Conservation (phyloP, 2,888 invertebrate genomes). For the Zootermopsis nevadensis region DNA sequence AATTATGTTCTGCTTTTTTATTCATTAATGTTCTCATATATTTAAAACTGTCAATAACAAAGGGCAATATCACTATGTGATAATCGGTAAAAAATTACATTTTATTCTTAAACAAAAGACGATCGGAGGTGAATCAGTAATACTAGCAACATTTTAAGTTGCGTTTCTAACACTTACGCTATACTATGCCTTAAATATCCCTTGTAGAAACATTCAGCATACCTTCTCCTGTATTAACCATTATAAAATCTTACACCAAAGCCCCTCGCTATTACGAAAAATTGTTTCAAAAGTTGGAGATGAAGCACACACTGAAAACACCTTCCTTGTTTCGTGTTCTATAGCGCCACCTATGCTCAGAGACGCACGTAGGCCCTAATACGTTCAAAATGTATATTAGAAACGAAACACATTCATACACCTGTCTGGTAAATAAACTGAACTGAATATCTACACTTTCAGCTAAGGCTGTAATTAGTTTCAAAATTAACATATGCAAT, state of each 20-base stretch:
- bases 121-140: constrained; percentile 40
- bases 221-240: constrained; percentile 40
- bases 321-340: constrained; percentile 49
- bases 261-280: constrained; percentile 23
- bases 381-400: background rate
- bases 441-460: background rate
- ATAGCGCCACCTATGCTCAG: constrained; percentile 50
- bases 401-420: background rate
- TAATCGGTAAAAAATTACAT: constrained; percentile 45
- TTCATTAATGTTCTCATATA: background rate
- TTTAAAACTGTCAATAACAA: constrained; percentile 44
- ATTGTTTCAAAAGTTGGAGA: constrained; percentile 40
- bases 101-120: constrained; percentile 52
- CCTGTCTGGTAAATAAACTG: background rate
- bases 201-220: constrained; percentile 23
- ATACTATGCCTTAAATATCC: background rate
- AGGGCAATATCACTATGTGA: constrained; percentile 41
- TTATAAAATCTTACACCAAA: constrained; percentile 27
- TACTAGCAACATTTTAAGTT: constrained; percentile 17
- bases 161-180: background rate
- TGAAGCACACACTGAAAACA: constrained; percentile 46
- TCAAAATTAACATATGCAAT: background rate
- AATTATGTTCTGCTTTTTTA: background rate
- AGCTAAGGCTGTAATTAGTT: background rate
- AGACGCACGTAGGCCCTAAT: constrained; percentile 50